phyloP scores from a whole-genome alignment of 2,113 vertebrate genomes.

The Rhipidura dahli region DNA sequence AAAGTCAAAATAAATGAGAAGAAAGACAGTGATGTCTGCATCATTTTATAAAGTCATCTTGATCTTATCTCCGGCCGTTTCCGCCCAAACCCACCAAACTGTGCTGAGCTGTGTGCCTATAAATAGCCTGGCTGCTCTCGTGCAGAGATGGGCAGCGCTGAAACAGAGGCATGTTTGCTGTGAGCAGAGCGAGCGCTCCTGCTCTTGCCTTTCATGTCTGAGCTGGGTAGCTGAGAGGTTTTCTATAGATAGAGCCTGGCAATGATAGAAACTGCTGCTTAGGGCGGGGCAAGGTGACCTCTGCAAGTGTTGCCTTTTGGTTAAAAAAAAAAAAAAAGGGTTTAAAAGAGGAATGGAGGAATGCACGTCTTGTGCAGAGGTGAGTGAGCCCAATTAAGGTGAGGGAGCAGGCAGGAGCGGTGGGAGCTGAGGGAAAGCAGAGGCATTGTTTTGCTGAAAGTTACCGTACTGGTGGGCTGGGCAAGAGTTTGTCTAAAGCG shows the following conservation, averaged over 20 bases:
- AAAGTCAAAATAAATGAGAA: slow-evolving; percentile 29
- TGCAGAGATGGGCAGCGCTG: slow-evolving; percentile 57
- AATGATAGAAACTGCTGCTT: background rate
- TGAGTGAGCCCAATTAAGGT: slow-evolving; percentile 49
- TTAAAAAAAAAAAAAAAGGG: background rate
- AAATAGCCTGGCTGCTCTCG: slow-evolving; percentile 67
- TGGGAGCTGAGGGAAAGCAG: background rate
- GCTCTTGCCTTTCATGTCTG: slow-evolving; percentile 48
- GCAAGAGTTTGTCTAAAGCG: background rate
- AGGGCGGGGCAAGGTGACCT: background rate
- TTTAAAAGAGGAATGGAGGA: slow-evolving; percentile 64
- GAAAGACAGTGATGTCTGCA: slow-evolving; percentile 49
- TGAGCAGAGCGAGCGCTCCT: background rate
- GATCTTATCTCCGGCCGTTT: slow-evolving; percentile 73
- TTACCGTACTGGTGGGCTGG: background rate
- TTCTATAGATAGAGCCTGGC: slow-evolving; percentile 12
- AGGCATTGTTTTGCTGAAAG: background rate
- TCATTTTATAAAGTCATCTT: slow-evolving; percentile 66
- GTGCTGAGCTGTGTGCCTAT: slow-evolving; percentile 68
- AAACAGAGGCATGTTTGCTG: slow-evolving; percentile 50
- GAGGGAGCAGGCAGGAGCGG: background rate
- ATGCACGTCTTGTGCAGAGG: slow-evolving; percentile 10
- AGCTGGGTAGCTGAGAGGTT: background rate
- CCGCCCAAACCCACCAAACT: slow-evolving; percentile 71
- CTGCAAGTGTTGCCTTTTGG: background rate